Evolutionary conservation across 2,888 invertebrate species (phyloP), one percentile per base, ranked within the genome.

Genomic region (Bombyx huttoni): DNA sequence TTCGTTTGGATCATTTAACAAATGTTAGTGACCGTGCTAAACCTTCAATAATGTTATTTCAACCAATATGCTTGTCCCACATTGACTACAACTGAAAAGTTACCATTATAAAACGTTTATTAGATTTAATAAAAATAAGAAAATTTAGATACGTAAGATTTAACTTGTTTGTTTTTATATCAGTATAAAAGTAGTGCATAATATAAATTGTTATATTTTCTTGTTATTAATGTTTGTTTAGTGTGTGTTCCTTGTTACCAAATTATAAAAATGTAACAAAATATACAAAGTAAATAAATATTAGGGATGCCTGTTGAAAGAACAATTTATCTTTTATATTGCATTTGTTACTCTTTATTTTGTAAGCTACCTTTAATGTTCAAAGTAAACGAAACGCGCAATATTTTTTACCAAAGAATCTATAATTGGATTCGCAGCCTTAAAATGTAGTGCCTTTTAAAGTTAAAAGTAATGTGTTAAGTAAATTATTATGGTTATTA

Each of bases 191-290:
- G 46, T 69, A 67, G 64, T 72, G 72, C 76, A 75, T 70, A 72
- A 70, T 67, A 68, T 75, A 77, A 71, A 76, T 87, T 86, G 87
- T 86, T 87, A 83, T 70, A 76, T 78, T 79, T 72, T 84, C 81
- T 86, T 87, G 79, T 85, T 81, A 81, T 81, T 78, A 76, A 78
- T 82, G 75, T 81, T 79, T 79, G 72, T 77, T 79, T 81, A 80
- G 73, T 73, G 85, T 77, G 83, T 85, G 86, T 86, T 86, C 82
- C 86, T 85, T 81, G 87, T 88, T 88, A 85, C 87, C 87, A 87
- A 88, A 87, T 75, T 76, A 79, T 71, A 64, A 69, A 66, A 68
- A 64, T 68, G 64, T 72, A 68, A 67, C 13, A 13, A 51, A 51
- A 59, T 65, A 33, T 66, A 63, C 47, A 47, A 51, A 47, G 47